phyloP scores from a whole-genome alignment of 2,888 invertebrate species.

The Meteorus cinctellus region DNA sequence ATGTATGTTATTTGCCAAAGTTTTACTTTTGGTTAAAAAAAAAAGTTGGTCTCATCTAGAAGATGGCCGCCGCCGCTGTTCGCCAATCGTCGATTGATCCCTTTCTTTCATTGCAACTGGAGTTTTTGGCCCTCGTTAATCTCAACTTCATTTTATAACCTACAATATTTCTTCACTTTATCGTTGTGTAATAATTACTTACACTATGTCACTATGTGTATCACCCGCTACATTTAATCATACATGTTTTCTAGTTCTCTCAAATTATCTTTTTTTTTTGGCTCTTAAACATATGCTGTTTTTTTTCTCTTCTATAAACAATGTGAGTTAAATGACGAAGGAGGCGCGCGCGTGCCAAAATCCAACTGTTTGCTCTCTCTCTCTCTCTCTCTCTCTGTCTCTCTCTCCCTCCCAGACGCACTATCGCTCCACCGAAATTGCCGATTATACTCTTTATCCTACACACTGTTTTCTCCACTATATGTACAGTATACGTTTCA shows the following conservation, averaged over 20 bases:
- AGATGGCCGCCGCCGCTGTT: conserved; percentile 78
- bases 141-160: conserved; percentile 7
- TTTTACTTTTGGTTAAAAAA: conserved; percentile 58
- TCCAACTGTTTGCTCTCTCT: neutral
- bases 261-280: conserved; percentile 41
- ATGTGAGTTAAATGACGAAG: conserved; percentile 52
- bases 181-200: conserved; percentile 15
- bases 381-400: conserved; percentile 19
- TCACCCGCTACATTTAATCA: neutral
- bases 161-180: conserved; percentile 22
- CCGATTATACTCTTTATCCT: conserved; percentile 23
- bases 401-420: conserved; percentile 19
- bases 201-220: neutral
- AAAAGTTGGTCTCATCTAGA: conserved; percentile 74
- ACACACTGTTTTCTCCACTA: neutral
- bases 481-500: conserved; percentile 9
- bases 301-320: conserved; percentile 42
- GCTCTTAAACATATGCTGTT: conserved; percentile 42
- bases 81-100: conserved; percentile 64
- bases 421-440: conserved; percentile 10
- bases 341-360: conserved; percentile 42
- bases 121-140: conserved; percentile 29
- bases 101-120: conserved; percentile 49
- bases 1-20: neutral
- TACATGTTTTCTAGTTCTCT: neutral